phyloP scores from a whole-genome alignment of 2,888 invertebrate species.

The Meganola albula region DNA sequence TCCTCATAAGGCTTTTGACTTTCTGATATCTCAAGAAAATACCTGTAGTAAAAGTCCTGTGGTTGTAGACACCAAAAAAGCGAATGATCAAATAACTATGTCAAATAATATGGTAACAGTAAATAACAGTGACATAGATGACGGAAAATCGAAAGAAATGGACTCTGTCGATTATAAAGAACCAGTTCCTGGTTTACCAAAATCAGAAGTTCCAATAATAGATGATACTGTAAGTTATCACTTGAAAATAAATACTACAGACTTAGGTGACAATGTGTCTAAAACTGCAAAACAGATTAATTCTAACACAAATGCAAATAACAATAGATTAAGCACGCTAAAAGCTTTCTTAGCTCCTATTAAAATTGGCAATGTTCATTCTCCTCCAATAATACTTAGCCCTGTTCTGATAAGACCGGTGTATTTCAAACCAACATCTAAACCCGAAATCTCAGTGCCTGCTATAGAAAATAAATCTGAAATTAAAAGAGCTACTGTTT shows the following conservation, averaged over 20 bases:
- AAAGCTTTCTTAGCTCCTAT: constrained; percentile 52
- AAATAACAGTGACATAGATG: no score
- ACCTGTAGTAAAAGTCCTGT: constrained; percentile 4
- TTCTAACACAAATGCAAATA: constrained; percentile 20
- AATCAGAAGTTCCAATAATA: constrained; percentile 27
- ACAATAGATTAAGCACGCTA: constrained; percentile 32
- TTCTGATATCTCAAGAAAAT: no score
- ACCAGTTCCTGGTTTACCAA: constrained; percentile 11
- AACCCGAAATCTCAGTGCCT: constrained; percentile 6
- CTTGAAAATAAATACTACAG: constrained; percentile 63
- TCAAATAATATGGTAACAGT: constrained; percentile 8
- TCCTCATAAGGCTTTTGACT: constrained; percentile 8
- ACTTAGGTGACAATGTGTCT: constrained; percentile 33
- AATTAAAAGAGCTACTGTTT: constrained; percentile 46
- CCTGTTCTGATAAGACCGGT: constrained; percentile 61
- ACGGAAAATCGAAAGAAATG: no score
- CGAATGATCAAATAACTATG: constrained; percentile 5
- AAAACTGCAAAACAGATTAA: constrained; percentile 22
- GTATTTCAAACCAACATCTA: constrained; percentile 41
- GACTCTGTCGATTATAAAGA: no score
- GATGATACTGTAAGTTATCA: constrained; percentile 61
- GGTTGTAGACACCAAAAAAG: constrained; percentile 13
- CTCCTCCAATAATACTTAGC: constrained; percentile 57
- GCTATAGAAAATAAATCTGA: constrained; percentile 19
- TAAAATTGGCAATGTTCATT: constrained; percentile 39